Evolutionary conservation across 37 sponge, comb jelly and placozoan species (phyloP).

Genomic region (Halisarca cf. caerulea): DNA sequence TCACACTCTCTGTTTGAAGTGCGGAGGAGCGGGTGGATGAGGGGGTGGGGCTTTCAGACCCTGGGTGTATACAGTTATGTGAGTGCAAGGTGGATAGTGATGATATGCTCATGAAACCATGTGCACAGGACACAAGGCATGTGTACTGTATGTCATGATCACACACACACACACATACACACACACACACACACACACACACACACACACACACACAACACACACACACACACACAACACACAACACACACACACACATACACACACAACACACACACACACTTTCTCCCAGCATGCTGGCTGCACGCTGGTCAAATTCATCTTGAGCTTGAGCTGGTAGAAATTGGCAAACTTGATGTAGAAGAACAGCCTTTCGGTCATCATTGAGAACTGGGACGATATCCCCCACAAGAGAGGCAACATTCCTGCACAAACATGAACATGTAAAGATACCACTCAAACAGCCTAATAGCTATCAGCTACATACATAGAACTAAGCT

Average conservation of each 20-base stretch:
- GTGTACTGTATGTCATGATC: neutral
- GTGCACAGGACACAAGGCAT: neutral
- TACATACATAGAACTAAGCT: no score
- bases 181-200: no score
- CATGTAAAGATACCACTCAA: neutral
- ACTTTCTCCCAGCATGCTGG: conserved; percentile 24
- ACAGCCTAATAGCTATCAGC: no score
- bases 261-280: neutral
- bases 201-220: no score
- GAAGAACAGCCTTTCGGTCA: conserved; percentile 48
- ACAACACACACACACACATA: neutral
- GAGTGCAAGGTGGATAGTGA: no score
- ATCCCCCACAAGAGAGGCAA: conserved; percentile 40
- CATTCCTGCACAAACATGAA: conserved; percentile 50
- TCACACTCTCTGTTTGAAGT: conserved; percentile 7
- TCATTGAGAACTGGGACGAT: conserved; percentile 51
- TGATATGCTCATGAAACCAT: no score
- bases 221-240: no score
- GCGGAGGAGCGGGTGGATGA: no score
- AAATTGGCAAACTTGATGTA: conserved; percentile 84
- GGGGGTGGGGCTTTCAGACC: neutral
- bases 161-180: neutral
- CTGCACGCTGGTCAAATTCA: conserved; percentile 78
- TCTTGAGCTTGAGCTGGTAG: conserved; percentile 64
- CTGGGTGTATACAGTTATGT: no score